Evolutionary conservation across 2,113 vertebrate species (phyloP).

Genomic region (Hymenochirus boettgeri): DNA sequence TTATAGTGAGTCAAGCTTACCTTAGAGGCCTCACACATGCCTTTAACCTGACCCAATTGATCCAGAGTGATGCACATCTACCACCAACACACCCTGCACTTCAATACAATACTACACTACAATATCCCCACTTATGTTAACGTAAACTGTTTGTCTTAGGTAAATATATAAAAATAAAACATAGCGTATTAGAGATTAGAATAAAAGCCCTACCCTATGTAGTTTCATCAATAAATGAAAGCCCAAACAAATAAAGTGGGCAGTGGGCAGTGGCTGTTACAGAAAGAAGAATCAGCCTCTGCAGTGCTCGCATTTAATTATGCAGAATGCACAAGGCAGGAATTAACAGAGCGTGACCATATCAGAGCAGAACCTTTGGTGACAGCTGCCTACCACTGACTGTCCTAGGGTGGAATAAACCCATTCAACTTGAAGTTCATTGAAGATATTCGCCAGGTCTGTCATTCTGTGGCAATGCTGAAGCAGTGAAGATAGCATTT

Average conservation of each 20-base stretch:
- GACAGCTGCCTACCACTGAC: constrained; percentile 36
- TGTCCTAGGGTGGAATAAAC: constrained; percentile 40
- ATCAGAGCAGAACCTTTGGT: constrained; percentile 32
- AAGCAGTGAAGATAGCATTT: constrained; percentile 1
- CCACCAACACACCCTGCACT: no score
- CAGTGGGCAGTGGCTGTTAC: constrained; percentile 6
- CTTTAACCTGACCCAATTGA: no score
- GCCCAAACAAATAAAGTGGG: neutral
- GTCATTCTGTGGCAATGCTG: constrained; percentile 6
- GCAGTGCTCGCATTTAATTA: constrained; percentile 30
- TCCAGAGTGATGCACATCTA: no score
- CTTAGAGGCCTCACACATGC: no score
- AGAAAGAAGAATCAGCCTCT: constrained; percentile 1
- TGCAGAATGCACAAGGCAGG: constrained; percentile 17
- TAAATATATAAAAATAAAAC: no score
- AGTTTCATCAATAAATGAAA: constrained; percentile 11
- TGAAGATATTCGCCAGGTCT: constrained; percentile 34
- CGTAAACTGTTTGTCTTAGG: no score
- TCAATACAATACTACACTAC: no score
- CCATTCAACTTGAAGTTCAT: constrained; percentile 37
- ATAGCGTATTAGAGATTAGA: no score
- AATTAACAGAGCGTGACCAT: constrained; percentile 37
- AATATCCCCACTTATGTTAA: no score
- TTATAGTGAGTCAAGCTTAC: no score
- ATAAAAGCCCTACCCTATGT: neutral